Percentiles rank a stretch among this genome's conserved stretches.
phyloP scores from a whole-genome alignment of 2,797 vertebrate genomes.

The Scomberomorus guttatus region DNA sequence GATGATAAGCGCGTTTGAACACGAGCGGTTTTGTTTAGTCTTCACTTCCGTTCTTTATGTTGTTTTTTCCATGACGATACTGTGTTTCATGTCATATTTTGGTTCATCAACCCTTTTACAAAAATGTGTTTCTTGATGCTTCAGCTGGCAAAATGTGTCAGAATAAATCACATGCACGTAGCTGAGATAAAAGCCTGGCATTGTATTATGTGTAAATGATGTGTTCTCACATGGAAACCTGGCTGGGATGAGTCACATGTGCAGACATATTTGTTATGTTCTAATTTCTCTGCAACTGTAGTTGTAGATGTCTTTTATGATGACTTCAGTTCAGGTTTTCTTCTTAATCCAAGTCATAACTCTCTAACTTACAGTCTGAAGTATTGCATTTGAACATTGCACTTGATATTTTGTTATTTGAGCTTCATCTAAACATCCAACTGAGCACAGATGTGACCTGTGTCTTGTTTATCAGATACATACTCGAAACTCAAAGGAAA shows the following conservation, averaged over 20 bases:
- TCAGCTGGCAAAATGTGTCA: neutral
- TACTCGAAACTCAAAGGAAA: neutral
- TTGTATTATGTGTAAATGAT: too few relatives aligned
- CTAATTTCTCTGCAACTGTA: too few relatives aligned
- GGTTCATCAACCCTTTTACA: neutral
- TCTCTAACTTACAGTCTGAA: neutral
- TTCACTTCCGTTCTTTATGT: neutral
- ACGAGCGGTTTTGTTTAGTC: conserved; percentile 19
- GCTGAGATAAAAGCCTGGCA: too few relatives aligned
- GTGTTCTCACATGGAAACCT: too few relatives aligned
- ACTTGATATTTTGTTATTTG: neutral
- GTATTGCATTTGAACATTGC: neutral
- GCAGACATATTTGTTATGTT: too few relatives aligned
- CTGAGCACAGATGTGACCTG: conserved; percentile 55
- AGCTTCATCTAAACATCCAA: conserved; percentile 8
- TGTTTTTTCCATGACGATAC: neutral
- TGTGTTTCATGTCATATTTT: neutral
- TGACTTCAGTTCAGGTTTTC: neutral
- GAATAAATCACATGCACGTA: too few relatives aligned
- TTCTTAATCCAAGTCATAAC: neutral
- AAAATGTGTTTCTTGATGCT: neutral
- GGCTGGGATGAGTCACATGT: neutral
- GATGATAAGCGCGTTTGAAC: conserved; percentile 58
- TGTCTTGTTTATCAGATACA: neutral
- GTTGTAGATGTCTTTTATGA: neutral